Conservation (phyloP, 2,113 vertebrate genomes). For the Otolemur garnettii region DNA sequence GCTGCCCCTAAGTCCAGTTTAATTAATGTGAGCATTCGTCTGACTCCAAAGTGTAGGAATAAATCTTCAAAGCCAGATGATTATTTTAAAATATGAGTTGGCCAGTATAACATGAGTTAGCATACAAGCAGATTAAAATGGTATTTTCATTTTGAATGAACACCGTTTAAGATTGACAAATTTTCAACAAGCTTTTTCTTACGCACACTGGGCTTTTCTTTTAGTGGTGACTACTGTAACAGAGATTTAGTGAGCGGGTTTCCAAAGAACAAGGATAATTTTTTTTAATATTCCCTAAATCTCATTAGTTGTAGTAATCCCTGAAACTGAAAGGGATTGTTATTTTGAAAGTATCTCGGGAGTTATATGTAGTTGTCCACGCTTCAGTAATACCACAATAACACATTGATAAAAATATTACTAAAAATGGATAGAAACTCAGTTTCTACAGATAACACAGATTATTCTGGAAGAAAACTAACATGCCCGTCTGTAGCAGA, state of each 20-base stretch:
- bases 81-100: slow-evolving; percentile 70
- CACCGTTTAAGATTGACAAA: slow-evolving; percentile 37
- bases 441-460: neutral
- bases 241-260: slow-evolving; percentile 53
- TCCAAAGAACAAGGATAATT: slow-evolving; percentile 56
- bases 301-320: neutral
- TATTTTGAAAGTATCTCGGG: slow-evolving; percentile 12
- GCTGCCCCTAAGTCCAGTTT: slow-evolving; percentile 57
- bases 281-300: slow-evolving; percentile 10
- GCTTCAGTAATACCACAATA: neutral
- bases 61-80: slow-evolving; percentile 70
- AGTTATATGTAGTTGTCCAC: neutral
- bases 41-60: slow-evolving; percentile 22
- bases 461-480: slow-evolving; percentile 21
- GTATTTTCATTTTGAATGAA: slow-evolving; percentile 58
- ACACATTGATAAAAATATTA: neutral
- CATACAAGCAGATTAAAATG: slow-evolving; percentile 32
- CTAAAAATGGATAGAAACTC: slow-evolving; percentile 7
- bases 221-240: neutral
- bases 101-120: neutral
- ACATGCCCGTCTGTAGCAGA: neutral
- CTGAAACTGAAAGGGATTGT: neutral
- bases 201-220: slow-evolving; percentile 33
- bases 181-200: slow-evolving; percentile 26
- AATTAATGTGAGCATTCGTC: slow-evolving; percentile 57